Base-by-base conservation (phyloP, 37 sponge, comb jelly and placozoan species). In the Bolinopsis microptera region DNA sequence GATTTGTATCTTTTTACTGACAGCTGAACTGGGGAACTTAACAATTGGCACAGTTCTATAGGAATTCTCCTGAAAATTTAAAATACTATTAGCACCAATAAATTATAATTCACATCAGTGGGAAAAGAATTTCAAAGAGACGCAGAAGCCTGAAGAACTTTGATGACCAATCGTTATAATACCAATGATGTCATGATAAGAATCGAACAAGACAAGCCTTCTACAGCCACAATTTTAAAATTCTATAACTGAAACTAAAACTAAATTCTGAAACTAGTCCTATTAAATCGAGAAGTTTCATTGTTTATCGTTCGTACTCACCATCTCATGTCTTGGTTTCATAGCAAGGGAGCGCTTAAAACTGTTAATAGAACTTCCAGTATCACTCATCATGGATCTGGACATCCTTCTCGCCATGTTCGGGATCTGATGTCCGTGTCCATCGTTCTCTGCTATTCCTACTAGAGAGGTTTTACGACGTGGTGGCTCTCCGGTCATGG, bases 291-390 rank as follows among this genome's bases (percentile, higher is more conserved):
- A n/a, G n/a, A n/a, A n/a, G n/a, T n/a, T n/a, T n/a, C n/a, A n/a
- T n/a, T n/a, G n/a, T n/a, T n/a, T n/a, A n/a, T n/a, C n/a, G 0
- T 5, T 86, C 33, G 38, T 3, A 26, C 90, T 1, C 13, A 86
- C 90, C 41, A 41, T 41, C 36, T 86, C 90, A 16, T 39, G 0
- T 41, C 35, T 39, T 16, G 90, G 90, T 30, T 86, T 86, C 0
- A 38, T 24, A 39, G 36, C 36, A 38, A 41, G 13, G 90, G 90
- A 39, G 0, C 90, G 24, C 30, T 38, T 86, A 3, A 86, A 24
- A 25, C 90, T 72, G 75, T n/a, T 41, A 5, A 86, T 33, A 5
- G 90, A 86, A 41, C 90, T 86, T 9, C 90, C 90, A 24, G 90
- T 86, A 41, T 86, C 90, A 86, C 90, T 86, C 23, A 77, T 34